Conservation (phyloP, 1,140 invertebrate species). For the Cotesia typhae region DNA sequence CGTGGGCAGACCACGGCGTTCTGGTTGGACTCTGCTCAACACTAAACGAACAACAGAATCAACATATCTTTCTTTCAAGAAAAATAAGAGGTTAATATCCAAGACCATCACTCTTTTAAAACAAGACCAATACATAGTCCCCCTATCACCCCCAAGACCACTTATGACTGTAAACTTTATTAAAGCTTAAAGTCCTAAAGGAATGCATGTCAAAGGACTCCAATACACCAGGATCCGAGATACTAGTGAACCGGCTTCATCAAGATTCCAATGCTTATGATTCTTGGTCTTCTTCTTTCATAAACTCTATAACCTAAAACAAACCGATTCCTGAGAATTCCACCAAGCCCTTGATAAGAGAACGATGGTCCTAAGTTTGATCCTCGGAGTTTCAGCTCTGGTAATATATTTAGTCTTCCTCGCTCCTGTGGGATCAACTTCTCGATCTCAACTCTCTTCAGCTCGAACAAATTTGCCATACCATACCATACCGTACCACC, state of each 20-base stretch:
- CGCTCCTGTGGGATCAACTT: no score
- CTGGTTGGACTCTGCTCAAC: constrained; percentile 1
- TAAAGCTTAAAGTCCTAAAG: background rate
- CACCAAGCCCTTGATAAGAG: no score
- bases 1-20: constrained; percentile 22
- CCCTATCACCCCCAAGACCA: constrained; percentile 23
- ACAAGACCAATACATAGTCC: constrained; percentile 31
- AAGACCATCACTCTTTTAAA: constrained; percentile 32
- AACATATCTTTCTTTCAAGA: constrained; percentile 9
- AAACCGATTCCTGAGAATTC: no score
- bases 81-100: constrained; percentile 12
- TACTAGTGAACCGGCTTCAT: constrained; percentile 35
- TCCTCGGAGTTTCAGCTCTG: no score
- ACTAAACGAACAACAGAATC: no score
- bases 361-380: no score
- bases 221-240: constrained; percentile 23
- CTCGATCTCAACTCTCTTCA: no score
- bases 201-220: constrained; percentile 34
- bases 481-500: background rate
- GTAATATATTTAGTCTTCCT: no score
- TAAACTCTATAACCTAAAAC: background rate
- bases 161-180: constrained; percentile 12
- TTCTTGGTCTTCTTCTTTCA: constrained; percentile 1
- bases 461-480: no score
- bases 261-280: constrained; percentile 18